Evolutionary conservation across 2,797 vertebrate genomes (phyloP), one percentile per base, ranked within the genome.

Genomic region (Tenualosa ilisha): DNA sequence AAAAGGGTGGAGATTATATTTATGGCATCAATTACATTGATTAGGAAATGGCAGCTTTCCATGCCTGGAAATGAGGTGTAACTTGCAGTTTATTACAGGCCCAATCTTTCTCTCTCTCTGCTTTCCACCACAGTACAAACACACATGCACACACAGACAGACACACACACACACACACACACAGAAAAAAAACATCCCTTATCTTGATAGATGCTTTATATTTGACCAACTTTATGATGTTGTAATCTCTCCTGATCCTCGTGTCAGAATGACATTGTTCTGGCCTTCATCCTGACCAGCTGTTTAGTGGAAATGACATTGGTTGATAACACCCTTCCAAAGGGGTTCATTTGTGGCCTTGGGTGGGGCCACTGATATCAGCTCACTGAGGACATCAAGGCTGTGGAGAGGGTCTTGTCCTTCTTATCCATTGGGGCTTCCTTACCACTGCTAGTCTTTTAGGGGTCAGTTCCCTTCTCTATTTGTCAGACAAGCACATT

Each of bases 221-320:
- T 72, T 15, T 61, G 53, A 81, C 43, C 75, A 53, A 0, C 46
- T 49, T 26, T 83, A 46, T 82, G 85, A 86, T 88, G 11, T 24
- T 31, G 24, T 91, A 86, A 88, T 90, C 85, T 84, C 83, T 86
- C 86, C 90, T 86, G 86, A 86, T 87, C 85, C 81, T 72, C 82
- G 81, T 82, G 81, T 86, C 40, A 46, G 75, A 86, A 87, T 87
- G 87, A 89, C 82, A 84, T 84, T 79, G 51, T 56, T 82, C 85
- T 85, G 86, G 83, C 88, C 87, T 81, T 87, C 88, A 85, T 86
- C 84, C 82, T 63, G 84, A 87, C 81, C 87, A 85, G 50, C 59
- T 87, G 88, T 81, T 84, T 89, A 87, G 89, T 90, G 90, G 90
- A 88, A 90, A 91, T 88, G 88, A 84, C 90, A 90, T 89, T 92